These are phyloP conservation scores for Callopanchax toddi DNA, from an alignment of 2,113 vertebrate species.

Conservation along the genomic window DNA sequence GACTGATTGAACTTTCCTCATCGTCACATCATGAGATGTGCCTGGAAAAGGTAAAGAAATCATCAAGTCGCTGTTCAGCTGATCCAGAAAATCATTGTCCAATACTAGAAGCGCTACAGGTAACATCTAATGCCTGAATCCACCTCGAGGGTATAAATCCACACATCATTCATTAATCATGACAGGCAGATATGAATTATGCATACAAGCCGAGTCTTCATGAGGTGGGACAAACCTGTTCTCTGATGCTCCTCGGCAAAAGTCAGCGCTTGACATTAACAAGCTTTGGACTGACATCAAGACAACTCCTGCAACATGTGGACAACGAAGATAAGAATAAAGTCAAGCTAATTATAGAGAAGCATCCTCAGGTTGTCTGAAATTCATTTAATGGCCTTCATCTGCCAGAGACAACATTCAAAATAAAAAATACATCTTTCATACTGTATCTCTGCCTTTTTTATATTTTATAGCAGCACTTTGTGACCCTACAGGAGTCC, in stretches of 20 bases:
- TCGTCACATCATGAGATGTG: too few relatives aligned
- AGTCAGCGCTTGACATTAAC: constrained; percentile 37
- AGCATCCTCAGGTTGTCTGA: constrained; percentile 3
- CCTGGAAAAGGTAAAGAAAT: too few relatives aligned
- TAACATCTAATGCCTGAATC: constrained; percentile 32
- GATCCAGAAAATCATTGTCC: constrained; percentile 2
- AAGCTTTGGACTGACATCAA: too few relatives aligned
- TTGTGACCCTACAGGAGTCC: too few relatives aligned
- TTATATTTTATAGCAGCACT: too few relatives aligned
- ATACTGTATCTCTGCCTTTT: too few relatives aligned
- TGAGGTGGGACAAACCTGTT: constrained; percentile 19
- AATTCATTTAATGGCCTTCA: too few relatives aligned
- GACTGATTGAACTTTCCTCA: too few relatives aligned
- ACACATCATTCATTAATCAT: constrained; percentile 41
- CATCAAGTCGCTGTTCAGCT: too few relatives aligned
- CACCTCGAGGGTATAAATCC: constrained; percentile 25
- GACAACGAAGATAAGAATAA: constrained; percentile 14
- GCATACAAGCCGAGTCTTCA: constrained; percentile 9
- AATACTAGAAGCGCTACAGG: constrained; percentile 16
- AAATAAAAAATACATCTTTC: too few relatives aligned
- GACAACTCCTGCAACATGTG: constrained; percentile 45
- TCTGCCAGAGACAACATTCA: too few relatives aligned
- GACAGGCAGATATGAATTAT: constrained; percentile 22
- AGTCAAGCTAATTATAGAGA: constrained; percentile 26
- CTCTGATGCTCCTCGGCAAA: constrained; percentile 35